Evolutionary conservation across 1,140 invertebrate species (phyloP), one percentile per base, ranked within the genome.

Genomic region (Drosophila kohkoa): DNA sequence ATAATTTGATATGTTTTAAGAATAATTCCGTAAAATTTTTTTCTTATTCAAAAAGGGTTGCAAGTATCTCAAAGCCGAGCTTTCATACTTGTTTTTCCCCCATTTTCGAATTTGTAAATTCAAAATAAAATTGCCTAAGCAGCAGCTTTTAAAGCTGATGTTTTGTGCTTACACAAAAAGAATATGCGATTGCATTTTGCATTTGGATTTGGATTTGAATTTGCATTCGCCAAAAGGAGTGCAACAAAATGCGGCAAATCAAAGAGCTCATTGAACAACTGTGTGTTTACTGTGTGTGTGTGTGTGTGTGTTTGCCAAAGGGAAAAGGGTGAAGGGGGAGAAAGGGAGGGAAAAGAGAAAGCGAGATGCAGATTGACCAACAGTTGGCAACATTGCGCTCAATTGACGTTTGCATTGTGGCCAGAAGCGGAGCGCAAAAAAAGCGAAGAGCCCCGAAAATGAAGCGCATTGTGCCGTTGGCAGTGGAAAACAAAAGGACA

Each of bases 381-480:
- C 20, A 32, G 28, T 30, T 64, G 68, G 68, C 16, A 64, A 55
- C 59, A 45, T 46, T 54, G 38, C 11, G 20, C 54, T 43, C 54
- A 72, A 68, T 60, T 60, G 64, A 60, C 64, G 64, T 59, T 68
- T 68, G 64, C 51, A 54, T 60, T 60, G 64, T 38, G 55, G 48
- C 64, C 51, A 54, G 58, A 46, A 60, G 28, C 60, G 35, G 25
- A 3, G 20, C 20, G 1, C 51, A 38, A 16, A 52, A 52, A 59
- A 46, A 46, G 30, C 13, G 35, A 41, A 13, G 51, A 38, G 35
- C 2, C 35, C 20, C 25, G 13, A 11, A 66, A 73, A 67, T 68
- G 54, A 73, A 59, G 64, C 70, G 48, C 64, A 73, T 68, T 73
- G 70, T 73, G 70, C 63, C 63, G 25, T 5, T 57, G 62, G 69